phyloP scores from a whole-genome alignment of 2,888 invertebrate genomes.

The Sinelater perroti region DNA sequence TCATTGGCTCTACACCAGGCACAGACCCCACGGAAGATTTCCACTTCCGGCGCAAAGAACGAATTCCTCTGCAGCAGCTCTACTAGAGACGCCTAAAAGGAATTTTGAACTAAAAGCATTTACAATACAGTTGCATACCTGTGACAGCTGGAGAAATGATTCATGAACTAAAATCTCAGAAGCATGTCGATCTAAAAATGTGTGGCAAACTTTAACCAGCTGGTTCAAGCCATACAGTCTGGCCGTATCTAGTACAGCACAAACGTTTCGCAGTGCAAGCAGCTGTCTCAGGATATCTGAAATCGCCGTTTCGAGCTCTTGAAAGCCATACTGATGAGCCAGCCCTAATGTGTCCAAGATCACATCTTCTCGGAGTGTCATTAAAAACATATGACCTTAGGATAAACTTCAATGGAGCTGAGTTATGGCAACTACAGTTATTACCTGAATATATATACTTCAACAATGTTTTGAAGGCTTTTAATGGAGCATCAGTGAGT shows the following conservation, averaged over 20 bases:
- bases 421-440: no score
- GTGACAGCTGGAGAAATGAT: slow-evolving; percentile 83
- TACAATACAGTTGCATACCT: slow-evolving; percentile 64
- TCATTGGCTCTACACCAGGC: slow-evolving; percentile 87
- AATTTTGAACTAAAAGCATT: not conserved
- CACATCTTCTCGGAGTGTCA: slow-evolving; percentile 72
- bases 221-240: slow-evolving; percentile 74
- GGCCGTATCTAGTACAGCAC: slow-evolving; percentile 94
- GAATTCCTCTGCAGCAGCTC: slow-evolving; percentile 91
- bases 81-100: slow-evolving; percentile 76
- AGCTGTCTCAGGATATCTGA: slow-evolving; percentile 92
- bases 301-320: slow-evolving; percentile 88
- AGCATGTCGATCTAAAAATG: slow-evolving; percentile 92
- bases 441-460: slow-evolving; percentile 94
- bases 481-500: slow-evolving; percentile 82
- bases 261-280: slow-evolving; percentile 88
- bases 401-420: slow-evolving; percentile 28
- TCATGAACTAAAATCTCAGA: slow-evolving; percentile 84
- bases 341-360: slow-evolving; percentile 81
- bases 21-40: slow-evolving; percentile 91
- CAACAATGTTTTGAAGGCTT: slow-evolving; percentile 87
- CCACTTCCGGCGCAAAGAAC: slow-evolving; percentile 95
- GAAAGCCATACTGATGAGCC: slow-evolving; percentile 96
- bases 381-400: slow-evolving; percentile 73
- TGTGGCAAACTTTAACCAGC: slow-evolving; percentile 81